Evolutionary conservation across 37 sponge, comb jelly and placozoan species (phyloP), one percentile per base, ranked within the genome.

Genomic region (Beroe forskalii): DNA sequence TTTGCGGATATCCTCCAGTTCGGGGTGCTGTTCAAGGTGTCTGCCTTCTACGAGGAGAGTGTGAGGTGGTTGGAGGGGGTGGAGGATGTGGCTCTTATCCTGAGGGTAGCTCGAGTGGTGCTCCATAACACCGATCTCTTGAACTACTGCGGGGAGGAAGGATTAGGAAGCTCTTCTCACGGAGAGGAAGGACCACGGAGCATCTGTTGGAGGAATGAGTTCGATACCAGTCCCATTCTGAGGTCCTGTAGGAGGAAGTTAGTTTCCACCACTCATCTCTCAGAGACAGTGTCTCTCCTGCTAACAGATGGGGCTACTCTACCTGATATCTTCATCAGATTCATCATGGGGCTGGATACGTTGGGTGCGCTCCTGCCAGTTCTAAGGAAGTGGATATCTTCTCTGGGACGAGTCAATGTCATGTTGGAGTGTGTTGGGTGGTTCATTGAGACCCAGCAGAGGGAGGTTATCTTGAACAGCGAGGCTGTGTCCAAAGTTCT

Each of bases 301-400:
- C 30, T 72, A 20, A 19, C 66, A n/a, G 66, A 63, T 30, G 75
- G 19, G 14, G 75, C 22, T 3, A 33, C 40, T 8, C 9, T 72
- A 72, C 39, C 75, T 30, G 75, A 32, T 33, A 33, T 36, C 75
- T 30, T 72, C 39, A 72, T 72, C 12, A 23, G 23, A 23, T 72
- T 72, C 40, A 36, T 72, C 2, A 36, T 72, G 28, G 75, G 75
- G 28, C 75, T 72, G 39, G 75, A 72, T 37, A 72, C 75, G 4
- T 36, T 72, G 22, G 12, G 19, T 3, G 4, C 37, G 9, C 75
- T 72, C 19, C 14, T 33, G 9, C 23, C 8, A 30, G 75, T 72
- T 22, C 75, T 72, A 20, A 19, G 35, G 30, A 39, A 36, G 8
- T 72, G 75, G 75, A 37, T 72, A n/a, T n/a, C n/a, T n/a, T n/a